Evolutionary conservation across 1,140 invertebrate genomes (phyloP).

Genomic region (Dinoponera quadriceps): DNA sequence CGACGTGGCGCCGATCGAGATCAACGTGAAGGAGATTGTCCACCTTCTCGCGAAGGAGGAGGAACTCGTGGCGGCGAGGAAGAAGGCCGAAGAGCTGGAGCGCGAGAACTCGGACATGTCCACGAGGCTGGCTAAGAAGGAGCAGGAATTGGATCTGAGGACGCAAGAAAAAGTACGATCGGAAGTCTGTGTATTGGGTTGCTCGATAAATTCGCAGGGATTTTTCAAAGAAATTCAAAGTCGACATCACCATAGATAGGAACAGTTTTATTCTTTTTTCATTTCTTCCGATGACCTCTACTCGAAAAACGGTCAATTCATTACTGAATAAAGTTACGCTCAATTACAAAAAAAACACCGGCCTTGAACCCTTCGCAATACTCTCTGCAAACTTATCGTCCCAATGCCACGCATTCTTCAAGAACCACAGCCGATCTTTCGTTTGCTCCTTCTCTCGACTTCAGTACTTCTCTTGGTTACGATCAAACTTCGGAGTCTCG

Average conservation of each 20-base stretch:
- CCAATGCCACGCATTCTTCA: neutral
- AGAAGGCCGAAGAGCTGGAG: slow-evolving; percentile 95
- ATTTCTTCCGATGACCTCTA: no score
- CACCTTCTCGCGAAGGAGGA: slow-evolving; percentile 97
- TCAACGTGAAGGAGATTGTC: slow-evolving; percentile 96
- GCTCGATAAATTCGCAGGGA: no score
- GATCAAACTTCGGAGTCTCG: neutral
- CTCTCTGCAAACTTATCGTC: no score
- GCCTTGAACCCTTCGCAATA: no score
- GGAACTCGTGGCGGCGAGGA: slow-evolving; percentile 94
- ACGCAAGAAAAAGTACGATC: slow-evolving; percentile 92
- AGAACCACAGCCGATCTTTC: neutral
- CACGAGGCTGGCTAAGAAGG: slow-evolving; percentile 94
- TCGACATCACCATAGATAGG: no score
- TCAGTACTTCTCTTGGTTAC: neutral
- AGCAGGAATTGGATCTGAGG: slow-evolving; percentile 95
- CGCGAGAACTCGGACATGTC: slow-evolving; percentile 95
- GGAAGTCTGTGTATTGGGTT: neutral
- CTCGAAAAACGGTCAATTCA: no score
- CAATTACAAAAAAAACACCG: no score
- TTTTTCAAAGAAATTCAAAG: no score
- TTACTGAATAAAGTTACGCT: no score
- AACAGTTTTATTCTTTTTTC: no score
- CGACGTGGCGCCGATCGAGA: slow-evolving; percentile 93
- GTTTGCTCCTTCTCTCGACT: neutral